A percentile compares a stretch with the other conserved stretches of the same genome.
Conservation (phyloP, 1,140 invertebrate species). For the Trialeurodes vaporariorum region DNA sequence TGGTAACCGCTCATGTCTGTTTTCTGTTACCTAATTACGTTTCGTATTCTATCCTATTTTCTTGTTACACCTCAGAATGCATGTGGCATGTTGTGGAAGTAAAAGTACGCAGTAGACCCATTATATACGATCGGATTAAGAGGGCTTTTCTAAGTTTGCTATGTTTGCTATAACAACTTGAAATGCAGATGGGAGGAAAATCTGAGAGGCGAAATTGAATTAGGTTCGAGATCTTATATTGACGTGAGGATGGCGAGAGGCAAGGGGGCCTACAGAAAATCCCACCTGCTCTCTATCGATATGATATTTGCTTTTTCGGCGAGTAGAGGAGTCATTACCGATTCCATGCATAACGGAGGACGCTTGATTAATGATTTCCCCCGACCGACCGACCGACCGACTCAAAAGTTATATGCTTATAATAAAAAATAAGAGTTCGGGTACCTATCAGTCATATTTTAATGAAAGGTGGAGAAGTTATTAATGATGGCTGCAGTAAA, state of each 20-base stretch:
- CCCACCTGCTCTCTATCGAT: not conserved
- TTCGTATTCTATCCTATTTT: too few species aligned
- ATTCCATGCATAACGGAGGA: not conserved
- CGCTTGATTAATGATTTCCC: not conserved
- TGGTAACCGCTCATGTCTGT: too few species aligned
- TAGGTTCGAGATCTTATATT: not conserved
- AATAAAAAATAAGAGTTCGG: not conserved
- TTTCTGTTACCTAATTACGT: too few species aligned
- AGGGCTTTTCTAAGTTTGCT: too few species aligned
- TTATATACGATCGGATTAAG: too few species aligned
- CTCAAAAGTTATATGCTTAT: not conserved
- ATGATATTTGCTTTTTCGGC: not conserved
- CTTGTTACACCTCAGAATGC: too few species aligned
- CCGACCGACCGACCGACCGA: too few species aligned
- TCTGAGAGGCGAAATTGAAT: not conserved
- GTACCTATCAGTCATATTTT: not conserved
- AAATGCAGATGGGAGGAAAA: not conserved
- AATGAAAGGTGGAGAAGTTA: not conserved
- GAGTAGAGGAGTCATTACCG: not conserved
- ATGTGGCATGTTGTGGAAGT: too few species aligned
- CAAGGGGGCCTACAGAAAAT: too few species aligned
- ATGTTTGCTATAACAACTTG: too few species aligned
- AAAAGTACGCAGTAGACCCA: too few species aligned
- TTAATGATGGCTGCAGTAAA: not conserved
- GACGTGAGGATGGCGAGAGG: not conserved